phyloP scores from a whole-genome alignment of 1,140 invertebrate genomes.

The Cyrtorhinus lividipennis region DNA sequence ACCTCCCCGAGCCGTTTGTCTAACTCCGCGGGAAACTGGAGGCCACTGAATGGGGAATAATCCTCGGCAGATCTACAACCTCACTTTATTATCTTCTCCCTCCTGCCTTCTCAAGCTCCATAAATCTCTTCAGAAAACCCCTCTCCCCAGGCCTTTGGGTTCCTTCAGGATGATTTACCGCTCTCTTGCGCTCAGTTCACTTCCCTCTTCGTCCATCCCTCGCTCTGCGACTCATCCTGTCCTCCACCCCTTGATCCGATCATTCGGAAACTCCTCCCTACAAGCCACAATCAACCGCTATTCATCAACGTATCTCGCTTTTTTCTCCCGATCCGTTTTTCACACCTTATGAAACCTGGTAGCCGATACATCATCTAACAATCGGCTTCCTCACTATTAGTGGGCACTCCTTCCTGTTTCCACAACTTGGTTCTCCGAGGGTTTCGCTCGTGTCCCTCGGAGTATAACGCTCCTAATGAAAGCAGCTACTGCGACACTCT shows the following conservation, averaged over 20 bases:
- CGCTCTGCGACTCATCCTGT: no score
- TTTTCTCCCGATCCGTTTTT: neutral
- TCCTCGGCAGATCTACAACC: slow-evolving; percentile 9
- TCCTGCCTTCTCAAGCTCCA: neutral
- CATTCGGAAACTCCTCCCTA: neutral
- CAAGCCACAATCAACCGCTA: slow-evolving; percentile 6
- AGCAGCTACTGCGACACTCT: neutral
- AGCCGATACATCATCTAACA: slow-evolving; percentile 8
- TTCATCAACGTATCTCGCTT: neutral
- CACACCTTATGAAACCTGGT: slow-evolving; percentile 1
- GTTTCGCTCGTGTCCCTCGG: neutral
- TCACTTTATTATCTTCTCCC: slow-evolving; percentile 6
- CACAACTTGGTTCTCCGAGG: neutral
- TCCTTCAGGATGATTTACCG: slow-evolving; percentile 9
- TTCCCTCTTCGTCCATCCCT: no score
- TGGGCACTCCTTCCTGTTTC: neutral
- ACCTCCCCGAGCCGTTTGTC: neutral
- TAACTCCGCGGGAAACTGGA: slow-evolving; percentile 5
- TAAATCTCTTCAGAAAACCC: slow-evolving; percentile 1
- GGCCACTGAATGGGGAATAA: slow-evolving; percentile 9
- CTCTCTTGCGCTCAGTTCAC: slow-evolving; percentile 2
- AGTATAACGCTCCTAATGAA: neutral
- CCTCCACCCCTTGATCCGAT: neutral
- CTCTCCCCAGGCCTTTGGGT: neutral
- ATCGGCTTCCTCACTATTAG: neutral